Evolutionary conservation across 2,113 vertebrate genomes (phyloP).

Genomic region (Micromys minutus): DNA sequence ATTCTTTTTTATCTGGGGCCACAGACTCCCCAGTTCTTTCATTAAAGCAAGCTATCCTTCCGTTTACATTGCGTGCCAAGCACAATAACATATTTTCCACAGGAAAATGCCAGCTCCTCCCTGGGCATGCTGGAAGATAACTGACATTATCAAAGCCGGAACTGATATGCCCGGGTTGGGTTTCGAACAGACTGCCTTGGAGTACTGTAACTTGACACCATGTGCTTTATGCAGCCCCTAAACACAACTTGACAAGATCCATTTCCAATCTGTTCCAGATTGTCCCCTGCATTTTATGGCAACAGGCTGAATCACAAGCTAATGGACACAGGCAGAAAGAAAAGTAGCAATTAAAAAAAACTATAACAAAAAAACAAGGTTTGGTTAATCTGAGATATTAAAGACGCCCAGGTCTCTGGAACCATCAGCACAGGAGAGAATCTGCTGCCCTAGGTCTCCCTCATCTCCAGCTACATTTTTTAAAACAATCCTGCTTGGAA

Average conservation of each 20-base stretch:
- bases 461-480: neutral
- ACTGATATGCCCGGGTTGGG: neutral
- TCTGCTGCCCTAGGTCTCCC: too few relatives aligned
- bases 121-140: conserved; percentile 38
- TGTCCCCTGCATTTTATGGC: conserved; percentile 43
- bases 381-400: neutral
- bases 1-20: conserved; percentile 28
- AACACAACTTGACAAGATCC: conserved; percentile 56
- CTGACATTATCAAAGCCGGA: conserved; percentile 47
- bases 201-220: conserved; percentile 50
- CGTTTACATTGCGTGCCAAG: neutral
- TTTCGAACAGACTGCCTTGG: conserved; percentile 48
- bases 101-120: conserved; percentile 32
- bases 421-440: neutral
- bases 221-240: neutral
- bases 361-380: neutral
- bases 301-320: conserved; percentile 14
- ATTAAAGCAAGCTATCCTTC: conserved; percentile 11
- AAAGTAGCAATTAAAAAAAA: conserved; percentile 1
- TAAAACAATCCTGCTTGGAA: neutral
- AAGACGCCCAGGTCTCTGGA: neutral
- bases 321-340: neutral
- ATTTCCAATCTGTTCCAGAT: conserved; percentile 58
- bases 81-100: conserved; percentile 32
- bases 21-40: neutral